phyloP scores from a whole-genome alignment of 2,888 invertebrate genomes.

The Tuberolachnus salignus region DNA sequence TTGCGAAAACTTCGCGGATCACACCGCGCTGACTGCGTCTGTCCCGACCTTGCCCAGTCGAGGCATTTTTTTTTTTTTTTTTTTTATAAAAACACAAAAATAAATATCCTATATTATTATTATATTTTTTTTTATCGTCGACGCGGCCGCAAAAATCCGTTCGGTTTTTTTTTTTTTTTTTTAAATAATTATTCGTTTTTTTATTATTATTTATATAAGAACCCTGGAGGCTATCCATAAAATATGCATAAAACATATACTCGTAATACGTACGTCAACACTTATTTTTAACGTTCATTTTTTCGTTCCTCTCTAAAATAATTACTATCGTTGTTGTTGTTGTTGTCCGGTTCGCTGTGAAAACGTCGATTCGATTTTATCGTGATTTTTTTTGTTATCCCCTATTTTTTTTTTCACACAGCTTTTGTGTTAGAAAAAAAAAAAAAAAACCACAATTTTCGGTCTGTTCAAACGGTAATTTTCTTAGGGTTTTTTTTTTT shows the following conservation, averaged over 20 bases:
- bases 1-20: slow-evolving; percentile 42
- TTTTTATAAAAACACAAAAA: not conserved
- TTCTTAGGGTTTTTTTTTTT: not conserved
- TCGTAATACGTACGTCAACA: not conserved
- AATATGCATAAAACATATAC: no score
- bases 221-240: not conserved
- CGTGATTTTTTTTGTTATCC: no score
- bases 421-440: not conserved
- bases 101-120: slow-evolving; percentile 6
- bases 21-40: not conserved
- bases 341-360: not conserved
- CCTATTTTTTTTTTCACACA: no score
- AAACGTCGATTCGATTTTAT: not conserved
- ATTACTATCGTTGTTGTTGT: not conserved
- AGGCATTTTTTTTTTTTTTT: slow-evolving; percentile 31
- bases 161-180: not conserved
- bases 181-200: not conserved
- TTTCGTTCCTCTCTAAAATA: slow-evolving; percentile 3
- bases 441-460: no score
- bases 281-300: not conserved
- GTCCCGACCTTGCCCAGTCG: slow-evolving; percentile 46
- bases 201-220: not conserved
- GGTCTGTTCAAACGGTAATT: no score
- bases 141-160: not conserved
- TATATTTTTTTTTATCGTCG: slow-evolving; percentile 5